Evolutionary conservation across 2,888 invertebrate genomes (phyloP).

Genomic region (Drosophila tripunctata): DNA sequence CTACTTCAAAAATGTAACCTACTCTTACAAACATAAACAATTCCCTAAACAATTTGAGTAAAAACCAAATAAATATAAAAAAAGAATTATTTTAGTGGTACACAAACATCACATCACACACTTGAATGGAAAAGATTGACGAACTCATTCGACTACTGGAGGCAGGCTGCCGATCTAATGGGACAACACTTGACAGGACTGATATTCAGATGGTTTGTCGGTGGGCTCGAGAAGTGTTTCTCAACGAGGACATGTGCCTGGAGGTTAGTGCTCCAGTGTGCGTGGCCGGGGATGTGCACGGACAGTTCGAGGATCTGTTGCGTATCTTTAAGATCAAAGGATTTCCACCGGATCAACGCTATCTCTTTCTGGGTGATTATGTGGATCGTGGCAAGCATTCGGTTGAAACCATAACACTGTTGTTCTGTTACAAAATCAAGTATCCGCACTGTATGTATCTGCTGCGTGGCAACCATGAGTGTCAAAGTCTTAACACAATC

Average conservation of each 20-base stretch:
- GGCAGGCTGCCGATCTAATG: not conserved
- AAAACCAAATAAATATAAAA: not conserved
- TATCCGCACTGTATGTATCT: constrained; percentile 97
- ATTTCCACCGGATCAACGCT: constrained; percentile 99
- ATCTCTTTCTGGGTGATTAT: constrained; percentile 96
- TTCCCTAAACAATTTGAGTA: not conserved
- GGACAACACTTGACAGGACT: not conserved
- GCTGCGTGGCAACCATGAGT: constrained; percentile 95
- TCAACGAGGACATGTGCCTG: constrained; percentile 97
- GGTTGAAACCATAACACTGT: constrained; percentile 97
- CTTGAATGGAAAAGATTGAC: constrained; percentile 6
- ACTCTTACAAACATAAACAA: not conserved
- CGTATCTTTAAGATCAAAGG: constrained; percentile 99
- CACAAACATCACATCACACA: not conserved
- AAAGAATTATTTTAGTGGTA: not conserved
- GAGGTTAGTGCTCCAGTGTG: constrained; percentile 98
- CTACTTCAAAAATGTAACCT: not conserved
- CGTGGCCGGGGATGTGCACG: constrained; percentile 99
- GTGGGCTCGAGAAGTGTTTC: constrained; percentile 93
- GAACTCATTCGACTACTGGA: constrained; percentile 20
- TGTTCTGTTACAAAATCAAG: constrained; percentile 98
- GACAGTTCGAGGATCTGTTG: constrained; percentile 98
- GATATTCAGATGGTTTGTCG: constrained; percentile 27
- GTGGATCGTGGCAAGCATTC: constrained; percentile 93
- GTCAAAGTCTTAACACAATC: constrained; percentile 98